Conservation (phyloP, 2,113 vertebrate genomes). For the Rhegmatorhina hoffmannsi region DNA sequence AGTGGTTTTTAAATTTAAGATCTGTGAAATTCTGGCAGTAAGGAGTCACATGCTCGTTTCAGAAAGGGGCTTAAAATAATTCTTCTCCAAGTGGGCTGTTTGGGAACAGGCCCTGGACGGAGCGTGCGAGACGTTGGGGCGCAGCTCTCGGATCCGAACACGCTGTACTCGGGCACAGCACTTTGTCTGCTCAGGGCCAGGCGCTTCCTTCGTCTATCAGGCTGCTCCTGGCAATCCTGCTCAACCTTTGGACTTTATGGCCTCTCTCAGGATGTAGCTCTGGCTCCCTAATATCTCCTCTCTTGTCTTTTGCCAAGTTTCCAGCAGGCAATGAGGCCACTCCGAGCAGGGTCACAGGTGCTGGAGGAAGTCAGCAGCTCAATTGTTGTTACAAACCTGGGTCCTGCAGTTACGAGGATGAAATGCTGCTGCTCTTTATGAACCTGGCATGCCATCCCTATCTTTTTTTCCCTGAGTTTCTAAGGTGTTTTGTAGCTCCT, state of each 20-base stretch:
- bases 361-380: conserved; percentile 30
- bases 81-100: background rate
- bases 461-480: background rate
- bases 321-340: conserved; percentile 20
- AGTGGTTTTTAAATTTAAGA: background rate
- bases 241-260: conserved; percentile 63
- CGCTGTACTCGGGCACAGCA: background rate
- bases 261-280: conserved; percentile 54
- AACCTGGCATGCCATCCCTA: background rate
- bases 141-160: background rate
- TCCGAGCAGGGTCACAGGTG: conserved; percentile 54
- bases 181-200: conserved; percentile 26
- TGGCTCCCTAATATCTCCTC: conserved; percentile 55
- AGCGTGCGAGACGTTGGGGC: background rate
- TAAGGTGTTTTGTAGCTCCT: background rate
- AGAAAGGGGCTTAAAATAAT: background rate
- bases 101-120: background rate
- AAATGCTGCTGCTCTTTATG: background rate
- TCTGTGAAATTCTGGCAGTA: background rate
- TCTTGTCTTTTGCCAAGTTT: conserved; percentile 61
- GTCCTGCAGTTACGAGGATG: background rate
- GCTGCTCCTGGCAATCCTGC: conserved; percentile 56
- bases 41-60: background rate
- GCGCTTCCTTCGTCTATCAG: conserved; percentile 47
- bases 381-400: background rate